Evolutionary conservation across 2,797 vertebrate species (phyloP), one percentile per base, ranked within the genome.

Genomic region (Scolopax rusticola): DNA sequence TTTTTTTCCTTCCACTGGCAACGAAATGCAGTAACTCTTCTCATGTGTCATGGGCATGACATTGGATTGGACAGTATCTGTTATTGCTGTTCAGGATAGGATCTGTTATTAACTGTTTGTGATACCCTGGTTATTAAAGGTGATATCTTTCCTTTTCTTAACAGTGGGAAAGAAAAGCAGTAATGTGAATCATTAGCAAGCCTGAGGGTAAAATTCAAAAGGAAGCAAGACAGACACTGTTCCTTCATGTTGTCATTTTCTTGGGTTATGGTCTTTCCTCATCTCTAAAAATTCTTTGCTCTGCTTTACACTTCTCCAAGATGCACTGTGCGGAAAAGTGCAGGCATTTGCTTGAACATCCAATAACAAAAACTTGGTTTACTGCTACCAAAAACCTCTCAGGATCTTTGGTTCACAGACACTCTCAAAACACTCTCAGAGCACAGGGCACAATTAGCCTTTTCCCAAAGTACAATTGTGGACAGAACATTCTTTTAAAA

Each of bases 1-100:
- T 2, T 81, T 80, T 14, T 64, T 90, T 85, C 47, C 45, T 69
- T 30, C 4, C 38, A 4, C 18, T 20, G 48, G 63, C 50, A 83
- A 43, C 3, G 1, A 38, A 84, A 87, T 27, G 27, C 13, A 45
- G 28, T n/a, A 74, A 12, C 5, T 53, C 12, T 63, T 68, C 12
- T 51, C 9, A 5, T n/a, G 19, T 40, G 24, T 68, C 56, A 47
- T 0, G 0, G 12, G 3, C 14, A 82, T 10, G 2, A 25, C 0
- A 0, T 4, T 68, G 4, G 21, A 25, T 18, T 70, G 21, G 45
- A 14, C 68, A 61, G 15, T 73, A 32, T 10, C 6, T 79, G 8
- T 43, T 80, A 64, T 41, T 56, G 74, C 33, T 32, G 1, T 53
- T 57, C 51, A 78, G 21, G 21, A 33, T 24, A 61, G 30, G 20